A percentile compares a stretch with the other conserved stretches of the same genome.
Conservation (phyloP, 2,113 vertebrate species). For the Syngnathus typhle region DNA sequence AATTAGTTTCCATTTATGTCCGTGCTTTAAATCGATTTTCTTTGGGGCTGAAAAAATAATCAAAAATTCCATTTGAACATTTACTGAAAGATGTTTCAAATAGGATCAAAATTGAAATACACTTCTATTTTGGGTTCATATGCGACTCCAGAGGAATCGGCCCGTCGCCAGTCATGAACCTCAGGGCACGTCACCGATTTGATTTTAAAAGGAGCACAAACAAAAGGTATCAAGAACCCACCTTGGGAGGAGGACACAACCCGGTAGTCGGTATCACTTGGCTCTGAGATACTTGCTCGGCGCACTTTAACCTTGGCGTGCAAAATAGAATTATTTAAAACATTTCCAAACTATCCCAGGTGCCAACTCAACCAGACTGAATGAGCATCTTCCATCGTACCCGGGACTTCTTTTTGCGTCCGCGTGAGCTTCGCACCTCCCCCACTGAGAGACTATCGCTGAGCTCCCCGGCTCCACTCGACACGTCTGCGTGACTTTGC, state of each 20-base stretch:
- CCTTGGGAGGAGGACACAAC: conserved; percentile 49
- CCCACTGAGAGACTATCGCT: conserved; percentile 79
- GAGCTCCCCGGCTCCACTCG: conserved; percentile 78
- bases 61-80: no score
- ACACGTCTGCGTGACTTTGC: conserved; percentile 70
- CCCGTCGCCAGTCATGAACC: no score
- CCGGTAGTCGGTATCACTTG: conserved; percentile 80
- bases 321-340: conserved; percentile 14
- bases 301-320: conserved; percentile 86
- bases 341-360: neutral
- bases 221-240: conserved; percentile 37
- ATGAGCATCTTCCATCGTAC: conserved; percentile 45
- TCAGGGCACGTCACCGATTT: no score
- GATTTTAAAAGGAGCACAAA: neutral
- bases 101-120: no score
- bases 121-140: no score
- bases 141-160: no score
- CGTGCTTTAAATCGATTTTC: no score
- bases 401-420: conserved; percentile 72
- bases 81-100: no score
- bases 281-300: conserved; percentile 88
- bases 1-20: no score
- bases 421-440: conserved; percentile 49
- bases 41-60: no score
- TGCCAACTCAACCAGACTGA: neutral